A percentile compares a stretch with the other conserved stretches of the same genome.
Evolutionary conservation across 2,113 vertebrate species (phyloP).

Genomic region (Vicugna pacos): DNA sequence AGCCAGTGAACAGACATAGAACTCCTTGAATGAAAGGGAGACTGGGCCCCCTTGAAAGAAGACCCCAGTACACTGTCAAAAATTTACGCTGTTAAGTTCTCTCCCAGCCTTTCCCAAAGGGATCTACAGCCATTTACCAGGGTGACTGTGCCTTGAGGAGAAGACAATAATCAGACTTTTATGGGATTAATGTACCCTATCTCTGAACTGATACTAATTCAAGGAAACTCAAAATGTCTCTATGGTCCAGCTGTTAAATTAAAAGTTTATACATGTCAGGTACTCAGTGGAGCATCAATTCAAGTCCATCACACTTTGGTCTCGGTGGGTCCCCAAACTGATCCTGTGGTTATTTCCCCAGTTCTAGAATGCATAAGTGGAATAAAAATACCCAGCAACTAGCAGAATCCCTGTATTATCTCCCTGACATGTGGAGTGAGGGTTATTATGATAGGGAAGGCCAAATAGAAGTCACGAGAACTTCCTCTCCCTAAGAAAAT

Average conservation of each 20-base stretch:
- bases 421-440: background rate
- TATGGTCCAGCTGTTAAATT: background rate
- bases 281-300: background rate
- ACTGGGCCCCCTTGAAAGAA: too few species aligned
- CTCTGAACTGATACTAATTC: background rate
- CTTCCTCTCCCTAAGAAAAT: background rate
- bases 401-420: background rate
- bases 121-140: background rate
- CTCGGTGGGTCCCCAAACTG: background rate
- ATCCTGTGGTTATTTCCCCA: background rate
- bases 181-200: background rate
- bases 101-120: background rate
- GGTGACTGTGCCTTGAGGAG: background rate
- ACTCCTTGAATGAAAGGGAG: background rate
- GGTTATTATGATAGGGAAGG: background rate
- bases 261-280: background rate
- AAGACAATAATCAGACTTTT: background rate
- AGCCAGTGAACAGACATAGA: background rate
- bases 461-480: background rate
- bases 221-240: background rate
- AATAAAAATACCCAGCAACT: background rate
- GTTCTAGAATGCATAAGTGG: background rate
- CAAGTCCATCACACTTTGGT: background rate
- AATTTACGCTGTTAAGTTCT: background rate
- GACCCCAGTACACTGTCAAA: background rate